Conservation (phyloP, 1,140 invertebrate genomes). For the Drosophila neocordata region DNA sequence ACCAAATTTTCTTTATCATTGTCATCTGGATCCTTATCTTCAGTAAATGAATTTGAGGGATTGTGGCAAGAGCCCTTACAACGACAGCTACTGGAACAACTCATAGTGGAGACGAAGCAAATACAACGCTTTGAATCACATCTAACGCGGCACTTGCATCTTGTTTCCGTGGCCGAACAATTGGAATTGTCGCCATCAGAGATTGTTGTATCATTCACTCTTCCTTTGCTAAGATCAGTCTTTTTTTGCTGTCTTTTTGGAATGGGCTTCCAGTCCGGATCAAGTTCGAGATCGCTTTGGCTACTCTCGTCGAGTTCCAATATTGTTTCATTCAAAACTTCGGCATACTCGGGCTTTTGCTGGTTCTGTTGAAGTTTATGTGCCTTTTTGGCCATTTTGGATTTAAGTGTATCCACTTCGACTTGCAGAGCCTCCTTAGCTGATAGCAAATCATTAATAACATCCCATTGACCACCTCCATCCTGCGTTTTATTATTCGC, state of each 20-base stretch:
- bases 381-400: neutral
- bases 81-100: constrained; percentile 28
- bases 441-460: constrained; percentile 83
- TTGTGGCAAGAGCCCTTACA: constrained; percentile 56
- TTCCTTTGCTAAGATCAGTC: constrained; percentile 21
- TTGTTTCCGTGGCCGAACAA: neutral
- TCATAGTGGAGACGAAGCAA: constrained; percentile 30
- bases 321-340: neutral
- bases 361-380: neutral
- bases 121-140: constrained; percentile 62
- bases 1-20: constrained; percentile 22
- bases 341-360: neutral
- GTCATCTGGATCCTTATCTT: neutral
- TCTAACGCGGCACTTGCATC: constrained; percentile 56
- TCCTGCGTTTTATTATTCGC: neutral
- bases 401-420: constrained; percentile 58
- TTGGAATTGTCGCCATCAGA: constrained; percentile 3
- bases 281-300: constrained; percentile 82
- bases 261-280: constrained; percentile 86
- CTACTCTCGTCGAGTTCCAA: neutral
- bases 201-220: constrained; percentile 11
- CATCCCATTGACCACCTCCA: constrained; percentile 43
- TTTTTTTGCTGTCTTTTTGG: neutral
- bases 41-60: constrained; percentile 15
- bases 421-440: constrained; percentile 77